Conservation (phyloP, 2,888 invertebrate genomes). For the Gnatocerus cornutus region DNA sequence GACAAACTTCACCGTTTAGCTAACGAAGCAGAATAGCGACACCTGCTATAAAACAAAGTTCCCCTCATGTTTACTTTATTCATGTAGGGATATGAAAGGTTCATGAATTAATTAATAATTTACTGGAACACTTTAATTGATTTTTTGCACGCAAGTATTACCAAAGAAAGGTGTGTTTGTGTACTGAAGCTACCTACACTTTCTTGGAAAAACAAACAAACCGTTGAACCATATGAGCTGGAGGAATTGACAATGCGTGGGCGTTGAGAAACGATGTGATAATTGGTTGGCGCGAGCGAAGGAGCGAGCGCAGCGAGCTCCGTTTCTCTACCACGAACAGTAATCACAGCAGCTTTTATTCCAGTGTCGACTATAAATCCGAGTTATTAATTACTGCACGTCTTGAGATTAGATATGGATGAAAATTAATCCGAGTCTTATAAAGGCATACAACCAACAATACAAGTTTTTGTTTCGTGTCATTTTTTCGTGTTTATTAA, state of each 20-base stretch:
- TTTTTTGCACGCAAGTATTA: slow-evolving; percentile 34
- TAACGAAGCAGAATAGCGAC: too few relatives aligned
- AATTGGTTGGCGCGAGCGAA: too few relatives aligned
- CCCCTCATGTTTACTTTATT: slow-evolving; percentile 29
- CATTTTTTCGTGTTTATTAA: slow-evolving; percentile 12
- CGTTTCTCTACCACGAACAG: too few relatives aligned
- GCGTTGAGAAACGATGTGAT: background rate
- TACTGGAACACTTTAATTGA: slow-evolving; percentile 31
- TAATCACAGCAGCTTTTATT: too few relatives aligned
- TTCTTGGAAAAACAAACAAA: slow-evolving; percentile 10
- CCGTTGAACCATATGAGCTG: background rate
- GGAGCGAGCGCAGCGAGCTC: too few relatives aligned
- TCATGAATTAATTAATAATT: slow-evolving; percentile 25
- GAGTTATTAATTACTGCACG: background rate
- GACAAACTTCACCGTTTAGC: slow-evolving; percentile 5
- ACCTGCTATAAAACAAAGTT: too few relatives aligned
- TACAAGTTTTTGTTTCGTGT: background rate
- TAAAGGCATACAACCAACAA: background rate
- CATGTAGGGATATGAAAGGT: slow-evolving; percentile 24
- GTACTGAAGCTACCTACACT: slow-evolving; percentile 18
- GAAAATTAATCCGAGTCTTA: too few relatives aligned
- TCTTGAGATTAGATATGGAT: background rate
- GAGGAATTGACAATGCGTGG: background rate
- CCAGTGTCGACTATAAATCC: too few relatives aligned
- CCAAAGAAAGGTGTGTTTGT: slow-evolving; percentile 33